Evolutionary conservation across 2,888 invertebrate genomes (phyloP), one percentile per base, ranked within the genome.

Genomic region (Platycnemis pennipes): DNA sequence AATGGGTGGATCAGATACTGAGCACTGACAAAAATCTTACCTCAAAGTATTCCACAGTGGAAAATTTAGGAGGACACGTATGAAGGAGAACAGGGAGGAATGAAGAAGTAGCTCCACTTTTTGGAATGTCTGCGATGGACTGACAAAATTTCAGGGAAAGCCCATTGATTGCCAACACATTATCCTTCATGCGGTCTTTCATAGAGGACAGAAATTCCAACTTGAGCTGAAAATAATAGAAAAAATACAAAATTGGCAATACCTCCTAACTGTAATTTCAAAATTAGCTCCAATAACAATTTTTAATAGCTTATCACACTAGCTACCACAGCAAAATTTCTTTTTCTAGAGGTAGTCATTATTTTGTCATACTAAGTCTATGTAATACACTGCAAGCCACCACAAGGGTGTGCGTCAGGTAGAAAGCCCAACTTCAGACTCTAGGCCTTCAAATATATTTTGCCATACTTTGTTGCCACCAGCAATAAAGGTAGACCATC

Each of bases 41-140:
- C 97, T 98, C 98, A 96, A 98, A 99, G 96, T 99, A 99, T 95
- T 98, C 98, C 45, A 98, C 97, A 0, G 98, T 98, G 44, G 98
- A 98, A 96, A 99, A 99, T 96, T 98, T 97, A n/a, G 98, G 97
- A 0, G 99, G 99, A 96, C 98, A 98, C 95, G 98, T 98, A 96
- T 98, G 98, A 95, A 98, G 97, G 95, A 98, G 97, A 94, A 98
- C 97, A 16, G 98, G 98, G 95, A 98, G 97, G 95, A 98, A 97
- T 95, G 96, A 96, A 46, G 97, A 96, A 77, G 97, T 97, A 8
- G 98, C 97, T 88, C 94, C 95, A 37, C 94, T 94, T 31, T 96
- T 96, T 19, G 97, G 96, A 94, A 97, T 97, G 88, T 97, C 97
- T 95, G 97, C 97, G 4, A 53, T 45, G n/a, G 56, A 63, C 63